phyloP scores from a whole-genome alignment of 2,113 vertebrate genomes.

The Silurus asotus region DNA sequence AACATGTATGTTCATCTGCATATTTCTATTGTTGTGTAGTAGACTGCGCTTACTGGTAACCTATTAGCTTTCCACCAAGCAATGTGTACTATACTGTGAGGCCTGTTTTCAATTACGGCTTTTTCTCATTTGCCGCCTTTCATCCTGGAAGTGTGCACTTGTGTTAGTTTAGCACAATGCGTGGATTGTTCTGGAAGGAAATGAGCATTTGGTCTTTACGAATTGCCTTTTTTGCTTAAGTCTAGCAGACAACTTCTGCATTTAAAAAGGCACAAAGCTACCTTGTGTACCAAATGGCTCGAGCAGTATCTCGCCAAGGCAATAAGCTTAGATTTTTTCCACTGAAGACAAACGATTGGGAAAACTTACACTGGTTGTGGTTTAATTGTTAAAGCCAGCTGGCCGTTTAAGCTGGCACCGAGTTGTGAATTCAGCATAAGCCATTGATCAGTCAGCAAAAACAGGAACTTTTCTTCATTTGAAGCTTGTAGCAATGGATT shows the following conservation, averaged over 20 bases:
- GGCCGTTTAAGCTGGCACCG: not conserved
- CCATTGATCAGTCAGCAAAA: slow-evolving; percentile 6
- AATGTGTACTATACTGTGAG: not conserved
- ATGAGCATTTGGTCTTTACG: slow-evolving; percentile 41
- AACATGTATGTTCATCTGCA: not conserved
- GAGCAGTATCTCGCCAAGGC: not conserved
- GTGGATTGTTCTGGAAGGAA: slow-evolving; percentile 45
- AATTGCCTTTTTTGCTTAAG: slow-evolving; percentile 6
- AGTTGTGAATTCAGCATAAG: not conserved
- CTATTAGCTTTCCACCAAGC: not conserved
- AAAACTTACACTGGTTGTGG: not conserved
- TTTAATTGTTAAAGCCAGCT: slow-evolving; percentile 8
- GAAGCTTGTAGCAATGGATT: not conserved
- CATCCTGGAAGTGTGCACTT: slow-evolving; percentile 30
- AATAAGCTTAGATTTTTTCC: not conserved
- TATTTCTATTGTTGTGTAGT: not conserved
- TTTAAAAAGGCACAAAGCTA: slow-evolving; percentile 26
- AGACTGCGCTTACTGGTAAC: not conserved
- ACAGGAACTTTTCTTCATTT: not conserved
- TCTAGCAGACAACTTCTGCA: slow-evolving; percentile 17
- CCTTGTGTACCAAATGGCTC: slow-evolving; percentile 8
- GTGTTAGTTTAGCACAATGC: slow-evolving; percentile 47
- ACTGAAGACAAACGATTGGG: not conserved
- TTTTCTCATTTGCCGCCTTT: slow-evolving; percentile 32
- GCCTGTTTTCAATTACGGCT: slow-evolving; percentile 44